These are phyloP conservation scores for Drosophila melanosoma DNA, from an alignment of 2,888 invertebrate species.

Conservation along the genomic window DNA sequence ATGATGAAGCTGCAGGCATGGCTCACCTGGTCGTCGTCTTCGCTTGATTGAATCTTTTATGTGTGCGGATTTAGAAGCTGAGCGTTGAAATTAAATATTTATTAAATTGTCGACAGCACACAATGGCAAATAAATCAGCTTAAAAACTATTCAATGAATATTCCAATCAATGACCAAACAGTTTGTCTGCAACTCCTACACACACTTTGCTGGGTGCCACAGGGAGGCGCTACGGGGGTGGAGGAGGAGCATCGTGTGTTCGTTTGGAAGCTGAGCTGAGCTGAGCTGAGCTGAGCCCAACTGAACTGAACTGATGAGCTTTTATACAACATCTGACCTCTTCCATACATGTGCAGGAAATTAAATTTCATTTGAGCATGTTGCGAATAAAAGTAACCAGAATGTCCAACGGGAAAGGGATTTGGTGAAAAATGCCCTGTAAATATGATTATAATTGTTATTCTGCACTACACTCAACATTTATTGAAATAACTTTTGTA, in stretches of 20 bases:
- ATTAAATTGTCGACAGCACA: constrained; percentile 74
- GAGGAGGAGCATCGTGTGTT: not conserved
- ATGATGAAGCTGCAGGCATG: constrained; percentile 35
- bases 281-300: not conserved
- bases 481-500: not conserved
- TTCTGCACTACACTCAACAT: not conserved
- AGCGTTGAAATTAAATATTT: constrained; percentile 79
- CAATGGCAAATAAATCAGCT: constrained; percentile 80
- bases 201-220: not conserved
- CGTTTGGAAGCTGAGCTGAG: constrained; percentile 24
- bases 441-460: not conserved
- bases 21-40: constrained; percentile 16
- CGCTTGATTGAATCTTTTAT: constrained; percentile 78
- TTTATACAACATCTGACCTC: constrained; percentile 49
- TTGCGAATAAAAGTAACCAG: not conserved
- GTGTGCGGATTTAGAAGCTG: constrained; percentile 71
- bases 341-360: constrained; percentile 48
- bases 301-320: constrained; percentile 38
- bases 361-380: constrained; percentile 50
- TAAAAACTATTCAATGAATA: constrained; percentile 83
- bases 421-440: not conserved
- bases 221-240: not conserved
- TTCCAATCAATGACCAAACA: constrained; percentile 77
- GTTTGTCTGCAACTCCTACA: constrained; percentile 30
- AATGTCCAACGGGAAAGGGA: not conserved